Percentiles rank a stretch among this genome's conserved stretches.
These are phyloP conservation scores for Minunthozetes semirufus DNA, from an alignment of 2,888 invertebrate genomes.

Conservation along the genomic window DNA sequence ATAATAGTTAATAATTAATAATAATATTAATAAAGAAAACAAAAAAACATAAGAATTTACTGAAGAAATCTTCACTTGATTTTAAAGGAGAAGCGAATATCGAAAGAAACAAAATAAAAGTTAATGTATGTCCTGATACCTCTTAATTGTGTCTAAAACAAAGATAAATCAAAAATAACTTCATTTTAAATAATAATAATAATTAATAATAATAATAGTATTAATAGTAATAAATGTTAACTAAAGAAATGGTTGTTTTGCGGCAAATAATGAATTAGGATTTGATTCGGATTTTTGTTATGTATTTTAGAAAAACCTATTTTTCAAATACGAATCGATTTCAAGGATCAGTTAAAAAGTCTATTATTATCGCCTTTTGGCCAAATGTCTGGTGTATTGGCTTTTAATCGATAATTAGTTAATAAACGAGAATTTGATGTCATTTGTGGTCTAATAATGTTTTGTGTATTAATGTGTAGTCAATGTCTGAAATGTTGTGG, in stretches of 20 bases:
- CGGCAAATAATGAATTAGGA: neutral
- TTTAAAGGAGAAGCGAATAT: neutral
- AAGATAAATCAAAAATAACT: neutral
- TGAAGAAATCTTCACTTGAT: conserved; percentile 8
- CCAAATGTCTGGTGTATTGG: neutral
- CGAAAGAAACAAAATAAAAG: neutral
- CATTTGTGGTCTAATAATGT: neutral
- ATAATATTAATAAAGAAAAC: neutral
- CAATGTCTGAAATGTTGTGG: conserved; percentile 13
- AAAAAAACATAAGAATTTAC: neutral
- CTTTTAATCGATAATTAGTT: neutral
- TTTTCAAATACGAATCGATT: conserved; percentile 1
- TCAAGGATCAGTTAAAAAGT: conserved; percentile 13
- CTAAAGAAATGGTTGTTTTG: neutral
- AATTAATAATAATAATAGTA: neutral
- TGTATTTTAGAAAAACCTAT: neutral
- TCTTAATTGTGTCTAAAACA: neutral
- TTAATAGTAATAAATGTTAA: neutral
- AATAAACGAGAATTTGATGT: neutral
- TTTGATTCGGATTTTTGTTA: conserved; percentile 5
- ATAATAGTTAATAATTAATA: neutral
- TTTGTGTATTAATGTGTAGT: neutral
- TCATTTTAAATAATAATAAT: neutral
- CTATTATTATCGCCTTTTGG: conserved; percentile 24
- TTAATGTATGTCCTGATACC: neutral